Base-by-base conservation (phyloP, 2,888 invertebrate genomes). In the Muscina levida region DNA sequence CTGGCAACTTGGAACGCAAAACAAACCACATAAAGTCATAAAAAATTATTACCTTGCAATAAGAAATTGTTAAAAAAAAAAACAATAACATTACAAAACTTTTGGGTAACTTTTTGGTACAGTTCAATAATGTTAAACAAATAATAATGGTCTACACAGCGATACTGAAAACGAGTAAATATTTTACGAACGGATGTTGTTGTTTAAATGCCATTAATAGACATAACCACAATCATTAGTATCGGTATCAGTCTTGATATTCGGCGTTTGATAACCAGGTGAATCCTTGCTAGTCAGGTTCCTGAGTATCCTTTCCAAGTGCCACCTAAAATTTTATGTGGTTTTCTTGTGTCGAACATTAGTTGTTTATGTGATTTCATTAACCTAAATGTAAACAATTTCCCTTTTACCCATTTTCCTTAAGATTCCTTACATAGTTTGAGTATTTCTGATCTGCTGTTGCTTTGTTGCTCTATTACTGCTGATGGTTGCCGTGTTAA, bases 301-400 rank as follows among this genome's bases (percentile, higher is more conserved):
- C 10, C 13, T 3, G 24, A 10, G 10, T 15, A 17, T 37, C 59
- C 37, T 59, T 59, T 59, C 37, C 6, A 31, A 39, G 6, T 17
- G 11, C 19, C 59, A 59, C 68, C 37, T 24, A 53, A 24, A 37
- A 57, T 66, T 77, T 51, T 71, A 73, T 80, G 73, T 73, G 73
- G 72, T 72, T 71, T 66, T 65, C 15, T 73, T 74, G 22, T 66
- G 65, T 59, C 44, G 19, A 53, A 68, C 44, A 71, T 71, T 74
- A 77, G 71, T 59, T 51, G 66, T 74, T 77, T 81, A 77, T 77
- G 73, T 72, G 62, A 74, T 74, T 74, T 74, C 74, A 77, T 81
- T 74, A 74, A 71, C 11, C 31, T 31, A 67, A 48, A 70, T 53
- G 17, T 68, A 46, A 56, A 39, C 17, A n/a, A n/a, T n/a, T 68